Base-by-base conservation (phyloP, 2,113 vertebrate species). In the Pungitius pungitius region DNA sequence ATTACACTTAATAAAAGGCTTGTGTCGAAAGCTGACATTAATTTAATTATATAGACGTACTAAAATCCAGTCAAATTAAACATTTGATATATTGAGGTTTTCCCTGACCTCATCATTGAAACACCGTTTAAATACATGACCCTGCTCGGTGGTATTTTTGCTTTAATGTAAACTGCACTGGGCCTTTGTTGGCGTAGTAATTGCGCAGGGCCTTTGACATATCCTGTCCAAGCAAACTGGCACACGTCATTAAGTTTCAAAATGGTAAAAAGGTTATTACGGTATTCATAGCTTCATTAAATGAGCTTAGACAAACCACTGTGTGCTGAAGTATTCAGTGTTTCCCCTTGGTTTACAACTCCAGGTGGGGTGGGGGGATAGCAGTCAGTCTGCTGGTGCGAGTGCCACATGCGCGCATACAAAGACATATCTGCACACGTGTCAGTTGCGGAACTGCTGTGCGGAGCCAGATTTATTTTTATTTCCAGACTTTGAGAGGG, bases 231-330 rank as follows among this genome's bases (percentile, higher is more conserved):
- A 58, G 82, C 58, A 83, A 84, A 76, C 52, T 3, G 17, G 47
- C 40, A 83, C 63, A 64, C 26, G 2, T 54, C 73, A 87, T 83
- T 73, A 80, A 57, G 57, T 52, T 81, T 69, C 61, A 83, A 83
- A 64, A 82, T 64, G 40, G 27, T 56, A 37, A 49, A 60, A 81
- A 57, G 69, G 73, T 68, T 3, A 83, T 58, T 60, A 82, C 58
- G 37, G 68, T 70, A 71, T 87, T 88, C 72, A 73, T 39, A 77
- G 42, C 82, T 82, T 64, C 47, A 68, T 71, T 54, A 66, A 75
- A 82, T 81, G 71, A 80, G 71, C 62, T 77, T 56, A 86, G 49
- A 47, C 17, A 8, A 82, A 72, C 56, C 22, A 60, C 61, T 35
- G 22, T 15, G 52, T 45, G 54, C 30, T 30, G 3, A 5, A 30